Conservation (phyloP, 2,797 vertebrate species). For the Ctenochaetus hawaiiensis region DNA sequence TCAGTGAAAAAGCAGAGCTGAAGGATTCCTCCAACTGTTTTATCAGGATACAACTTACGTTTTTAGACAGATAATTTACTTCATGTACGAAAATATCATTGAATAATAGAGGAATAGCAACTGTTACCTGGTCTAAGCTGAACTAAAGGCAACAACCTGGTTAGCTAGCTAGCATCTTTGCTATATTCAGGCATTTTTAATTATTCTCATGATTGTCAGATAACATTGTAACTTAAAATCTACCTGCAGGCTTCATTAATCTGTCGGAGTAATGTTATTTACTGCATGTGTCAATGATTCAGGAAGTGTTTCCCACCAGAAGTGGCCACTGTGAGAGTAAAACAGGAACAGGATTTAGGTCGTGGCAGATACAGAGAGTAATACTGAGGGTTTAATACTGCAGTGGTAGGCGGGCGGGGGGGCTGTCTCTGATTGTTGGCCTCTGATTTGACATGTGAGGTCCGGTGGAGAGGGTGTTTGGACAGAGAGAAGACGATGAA, state of each 20-base stretch:
- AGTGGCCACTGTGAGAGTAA: neutral
- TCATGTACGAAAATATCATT: too few species aligned
- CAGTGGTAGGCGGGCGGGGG: conserved; percentile 24
- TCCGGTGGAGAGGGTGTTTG: neutral
- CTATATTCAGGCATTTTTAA: too few species aligned
- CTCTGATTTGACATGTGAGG: conserved; percentile 23
- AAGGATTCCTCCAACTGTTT: neutral
- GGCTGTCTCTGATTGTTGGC: conserved; percentile 40
- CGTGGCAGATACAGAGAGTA: conserved; percentile 23
- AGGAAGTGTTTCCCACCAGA: conserved; percentile 42
- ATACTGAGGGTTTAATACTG: conserved; percentile 68
- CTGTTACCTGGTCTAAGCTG: too few species aligned
- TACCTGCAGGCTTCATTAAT: neutral
- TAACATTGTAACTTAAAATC: neutral
- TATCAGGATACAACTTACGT: neutral
- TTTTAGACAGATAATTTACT: neutral
- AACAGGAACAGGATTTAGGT: neutral
- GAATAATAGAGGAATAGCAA: too few species aligned
- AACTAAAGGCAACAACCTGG: too few species aligned
- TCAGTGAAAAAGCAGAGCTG: neutral
- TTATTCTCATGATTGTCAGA: too few species aligned
- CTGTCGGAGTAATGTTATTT: neutral
- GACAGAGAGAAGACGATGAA: neutral
- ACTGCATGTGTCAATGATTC: neutral
- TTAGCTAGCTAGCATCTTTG: too few species aligned